A percentile compares a stretch with the other conserved stretches of the same genome.
Evolutionary conservation across 2,888 invertebrate species (phyloP).

Genomic region (Drosophila neotestacea): DNA sequence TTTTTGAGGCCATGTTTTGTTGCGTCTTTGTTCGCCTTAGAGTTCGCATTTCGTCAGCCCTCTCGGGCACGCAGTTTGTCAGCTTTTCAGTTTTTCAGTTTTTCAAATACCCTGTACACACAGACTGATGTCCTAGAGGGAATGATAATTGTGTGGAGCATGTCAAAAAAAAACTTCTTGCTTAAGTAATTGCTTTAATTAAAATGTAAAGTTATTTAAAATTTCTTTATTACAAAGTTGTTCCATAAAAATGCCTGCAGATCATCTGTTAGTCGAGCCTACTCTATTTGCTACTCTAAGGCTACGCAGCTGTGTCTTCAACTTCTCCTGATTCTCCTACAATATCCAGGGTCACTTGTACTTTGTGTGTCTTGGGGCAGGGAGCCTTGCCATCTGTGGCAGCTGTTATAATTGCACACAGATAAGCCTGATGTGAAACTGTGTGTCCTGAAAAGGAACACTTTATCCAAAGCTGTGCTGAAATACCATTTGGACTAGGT

Average conservation of each 20-base stretch:
- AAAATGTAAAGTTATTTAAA: no score
- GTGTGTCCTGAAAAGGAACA: constrained; percentile 1
- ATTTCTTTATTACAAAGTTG: no score
- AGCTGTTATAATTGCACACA: constrained; percentile 28
- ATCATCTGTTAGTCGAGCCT: not conserved
- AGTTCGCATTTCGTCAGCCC: constrained; percentile 41
- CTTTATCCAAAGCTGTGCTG: not conserved
- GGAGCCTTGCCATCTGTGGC: not conserved
- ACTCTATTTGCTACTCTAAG: not conserved
- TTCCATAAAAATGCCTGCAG: not conserved
- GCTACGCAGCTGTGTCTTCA: not conserved
- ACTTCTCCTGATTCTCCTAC: not conserved
- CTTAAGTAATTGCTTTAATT: no score
- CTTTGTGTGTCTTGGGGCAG: not conserved
- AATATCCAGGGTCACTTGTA: not conserved
- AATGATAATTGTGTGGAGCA: not conserved
- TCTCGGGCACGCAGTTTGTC: constrained; percentile 7
- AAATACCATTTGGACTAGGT: not conserved
- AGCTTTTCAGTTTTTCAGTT: constrained; percentile 2
- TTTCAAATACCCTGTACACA: not conserved
- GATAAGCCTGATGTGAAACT: constrained; percentile 8
- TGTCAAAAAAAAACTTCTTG: no score
- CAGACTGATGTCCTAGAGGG: not conserved
- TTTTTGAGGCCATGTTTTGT: constrained; percentile 52
- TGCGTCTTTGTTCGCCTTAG: constrained; percentile 44